Percentiles rank a stretch among this genome's conserved stretches.
Evolutionary conservation across 2,113 vertebrate genomes (phyloP).

Genomic region (Neoarius graeffei): DNA sequence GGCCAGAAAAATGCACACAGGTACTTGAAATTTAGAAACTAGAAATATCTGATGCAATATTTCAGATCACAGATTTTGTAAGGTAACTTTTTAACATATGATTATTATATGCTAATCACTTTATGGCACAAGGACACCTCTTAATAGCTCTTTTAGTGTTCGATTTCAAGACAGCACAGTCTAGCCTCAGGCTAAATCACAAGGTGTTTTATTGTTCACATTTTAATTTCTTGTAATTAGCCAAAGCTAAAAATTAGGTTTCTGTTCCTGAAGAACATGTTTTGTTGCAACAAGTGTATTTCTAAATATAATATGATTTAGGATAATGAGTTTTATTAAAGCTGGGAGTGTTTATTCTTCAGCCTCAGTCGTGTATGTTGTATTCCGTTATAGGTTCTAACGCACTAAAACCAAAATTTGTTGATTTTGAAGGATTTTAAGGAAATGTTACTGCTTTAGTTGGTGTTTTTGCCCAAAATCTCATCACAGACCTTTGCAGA

Average conservation of each 20-base stretch:
- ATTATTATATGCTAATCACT: not conserved
- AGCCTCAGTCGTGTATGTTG: not conserved
- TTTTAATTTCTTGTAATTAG: not conserved
- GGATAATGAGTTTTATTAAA: not conserved
- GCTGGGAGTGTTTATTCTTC: not conserved
- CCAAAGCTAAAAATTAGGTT: not conserved
- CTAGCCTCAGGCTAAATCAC: slow-evolving; percentile 3
- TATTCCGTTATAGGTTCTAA: not conserved
- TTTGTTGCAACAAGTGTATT: not conserved
- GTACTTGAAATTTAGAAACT: not conserved
- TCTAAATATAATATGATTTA: slow-evolving; percentile 2
- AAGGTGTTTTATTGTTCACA: not conserved
- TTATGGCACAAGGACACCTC: not conserved
- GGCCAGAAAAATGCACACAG: not conserved
- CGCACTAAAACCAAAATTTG: not conserved
- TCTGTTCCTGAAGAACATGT: not conserved
- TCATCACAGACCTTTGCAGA: not conserved
- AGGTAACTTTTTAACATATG: not conserved
- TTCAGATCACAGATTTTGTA: not conserved
- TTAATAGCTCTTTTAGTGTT: not conserved
- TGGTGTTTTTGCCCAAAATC: not conserved
- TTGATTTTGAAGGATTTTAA: not conserved
- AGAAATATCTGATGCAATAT: not conserved
- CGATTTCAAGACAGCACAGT: not conserved
- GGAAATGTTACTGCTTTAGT: not conserved